Percentiles rank a stretch among this genome's conserved stretches.
phyloP scores from a whole-genome alignment of 2,797 vertebrate genomes.

The Triplophysa yarkandensis region DNA sequence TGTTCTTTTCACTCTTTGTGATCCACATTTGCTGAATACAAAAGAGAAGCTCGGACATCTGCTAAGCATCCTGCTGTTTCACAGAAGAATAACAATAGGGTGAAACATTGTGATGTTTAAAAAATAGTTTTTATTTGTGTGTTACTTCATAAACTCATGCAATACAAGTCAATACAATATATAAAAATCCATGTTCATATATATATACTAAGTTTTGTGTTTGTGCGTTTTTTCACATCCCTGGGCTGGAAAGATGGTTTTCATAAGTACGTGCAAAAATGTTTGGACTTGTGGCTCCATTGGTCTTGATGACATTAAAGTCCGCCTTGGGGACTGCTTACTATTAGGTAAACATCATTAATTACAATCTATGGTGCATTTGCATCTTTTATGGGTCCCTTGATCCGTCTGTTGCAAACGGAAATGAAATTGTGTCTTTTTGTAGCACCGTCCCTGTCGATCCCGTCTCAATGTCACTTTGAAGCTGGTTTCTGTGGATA shows the following conservation, averaged over 20 bases:
- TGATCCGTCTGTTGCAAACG: background rate
- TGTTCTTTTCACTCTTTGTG: background rate
- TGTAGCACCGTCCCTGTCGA: conserved; percentile 67
- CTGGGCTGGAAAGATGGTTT: conserved; percentile 78
- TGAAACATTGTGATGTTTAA: no score
- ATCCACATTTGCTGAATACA: background rate
- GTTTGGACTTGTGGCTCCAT: conserved; percentile 93
- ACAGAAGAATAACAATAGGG: background rate
- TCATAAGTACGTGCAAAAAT: conserved; percentile 88
- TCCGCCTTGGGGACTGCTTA: conserved; percentile 85
- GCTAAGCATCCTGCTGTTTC: background rate
- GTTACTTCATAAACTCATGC: background rate
- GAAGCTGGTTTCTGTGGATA: conserved; percentile 86
- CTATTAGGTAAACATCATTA: conserved; percentile 66
- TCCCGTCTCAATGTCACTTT: conserved; percentile 87
- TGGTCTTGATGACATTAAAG: conserved; percentile 87
- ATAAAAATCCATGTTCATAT: background rate
- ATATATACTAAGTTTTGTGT: background rate
- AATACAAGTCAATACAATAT: no score
- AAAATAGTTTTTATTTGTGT: no score
- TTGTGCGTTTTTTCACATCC: conserved; percentile 1
- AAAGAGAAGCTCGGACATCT: background rate
- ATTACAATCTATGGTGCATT: background rate
- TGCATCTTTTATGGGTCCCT: background rate
- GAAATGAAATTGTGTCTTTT: conserved; percentile 3